Percentiles rank a stretch among this genome's conserved stretches.
Evolutionary conservation across 2,888 invertebrate genomes (phyloP).

Genomic region (Campaea margaritaria): DNA sequence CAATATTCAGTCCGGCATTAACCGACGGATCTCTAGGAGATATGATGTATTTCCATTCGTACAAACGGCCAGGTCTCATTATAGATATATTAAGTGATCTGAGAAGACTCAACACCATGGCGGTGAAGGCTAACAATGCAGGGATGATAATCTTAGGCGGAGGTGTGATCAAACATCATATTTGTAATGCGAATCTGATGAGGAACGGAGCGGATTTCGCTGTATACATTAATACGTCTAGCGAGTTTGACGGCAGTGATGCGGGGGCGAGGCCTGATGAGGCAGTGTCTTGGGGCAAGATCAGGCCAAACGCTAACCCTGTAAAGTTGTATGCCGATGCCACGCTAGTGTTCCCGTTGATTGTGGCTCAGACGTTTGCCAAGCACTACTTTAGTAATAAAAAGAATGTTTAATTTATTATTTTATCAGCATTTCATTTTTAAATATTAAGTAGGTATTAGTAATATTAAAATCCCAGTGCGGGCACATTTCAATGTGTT

Average conservation of each 20-base stretch:
- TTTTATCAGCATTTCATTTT: constrained; percentile 29
- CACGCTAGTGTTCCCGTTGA: constrained; percentile 95
- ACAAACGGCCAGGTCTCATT: constrained; percentile 95
- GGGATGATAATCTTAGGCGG: constrained; percentile 99
- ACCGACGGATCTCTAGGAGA: constrained; percentile 99
- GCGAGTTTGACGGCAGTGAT: constrained; percentile 99
- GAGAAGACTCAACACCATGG: constrained; percentile 95
- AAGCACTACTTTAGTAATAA: constrained; percentile 85
- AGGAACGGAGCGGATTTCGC: constrained; percentile 98
- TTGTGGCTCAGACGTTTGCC: constrained; percentile 98
- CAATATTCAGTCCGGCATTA: constrained; percentile 98
- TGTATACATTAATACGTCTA: constrained; percentile 97
- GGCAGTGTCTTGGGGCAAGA: constrained; percentile 99
- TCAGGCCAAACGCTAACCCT: constrained; percentile 93
- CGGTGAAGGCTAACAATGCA: constrained; percentile 96
- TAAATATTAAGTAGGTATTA: no score
- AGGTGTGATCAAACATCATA: constrained; percentile 99
- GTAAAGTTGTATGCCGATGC: constrained; percentile 98
- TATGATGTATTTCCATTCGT: constrained; percentile 99
- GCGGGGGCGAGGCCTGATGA: constrained; percentile 99
- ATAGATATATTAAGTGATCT: constrained; percentile 97
- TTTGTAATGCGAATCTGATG: constrained; percentile 99
- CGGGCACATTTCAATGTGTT: no score
- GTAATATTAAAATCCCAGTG: no score
- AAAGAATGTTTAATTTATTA: constrained; percentile 73